These are phyloP conservation scores for Taphrorychus bicolor DNA, from an alignment of 2,888 invertebrate genomes.

Conservation along the genomic window DNA sequence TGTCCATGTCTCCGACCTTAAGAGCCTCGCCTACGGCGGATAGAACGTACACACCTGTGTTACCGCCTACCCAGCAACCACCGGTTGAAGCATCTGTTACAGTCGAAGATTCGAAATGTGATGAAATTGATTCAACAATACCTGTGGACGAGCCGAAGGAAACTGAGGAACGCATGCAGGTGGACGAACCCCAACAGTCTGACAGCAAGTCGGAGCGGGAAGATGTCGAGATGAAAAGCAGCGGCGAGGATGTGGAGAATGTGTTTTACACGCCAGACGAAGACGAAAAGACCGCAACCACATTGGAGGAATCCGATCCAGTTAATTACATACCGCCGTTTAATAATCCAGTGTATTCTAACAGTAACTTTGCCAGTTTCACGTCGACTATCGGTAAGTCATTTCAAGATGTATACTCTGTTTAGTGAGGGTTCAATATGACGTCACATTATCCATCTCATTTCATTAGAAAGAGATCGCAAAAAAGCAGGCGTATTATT, in stretches of 20 bases:
- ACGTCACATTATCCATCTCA: too few relatives aligned
- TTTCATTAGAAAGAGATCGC: too few relatives aligned
- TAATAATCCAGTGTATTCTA: slow-evolving; percentile 60
- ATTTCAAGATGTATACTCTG: too few relatives aligned
- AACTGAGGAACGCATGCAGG: not conserved
- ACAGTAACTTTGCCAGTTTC: slow-evolving; percentile 56
- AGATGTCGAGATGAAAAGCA: slow-evolving; percentile 16
- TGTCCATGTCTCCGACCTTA: slow-evolving; percentile 28
- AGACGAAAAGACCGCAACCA: slow-evolving; percentile 43
- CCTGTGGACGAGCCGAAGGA: not conserved
- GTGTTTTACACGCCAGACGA: slow-evolving; percentile 58
- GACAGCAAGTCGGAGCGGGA: slow-evolving; percentile 2
- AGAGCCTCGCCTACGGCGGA: slow-evolving; percentile 25
- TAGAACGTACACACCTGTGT: slow-evolving; percentile 26
- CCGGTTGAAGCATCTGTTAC: not conserved
- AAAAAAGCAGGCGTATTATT: too few relatives aligned
- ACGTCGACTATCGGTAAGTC: slow-evolving; percentile 51
- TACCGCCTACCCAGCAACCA: not conserved
- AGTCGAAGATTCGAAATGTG: not conserved
- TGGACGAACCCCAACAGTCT: not conserved
- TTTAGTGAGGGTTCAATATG: too few relatives aligned
- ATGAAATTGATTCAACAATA: not conserved
- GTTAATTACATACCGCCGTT: slow-evolving; percentile 59
- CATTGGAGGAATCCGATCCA: slow-evolving; percentile 39
- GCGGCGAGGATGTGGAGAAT: slow-evolving; percentile 43